Evolutionary conservation across 2,797 vertebrate species (phyloP).

Genomic region (Characodon lateralis): DNA sequence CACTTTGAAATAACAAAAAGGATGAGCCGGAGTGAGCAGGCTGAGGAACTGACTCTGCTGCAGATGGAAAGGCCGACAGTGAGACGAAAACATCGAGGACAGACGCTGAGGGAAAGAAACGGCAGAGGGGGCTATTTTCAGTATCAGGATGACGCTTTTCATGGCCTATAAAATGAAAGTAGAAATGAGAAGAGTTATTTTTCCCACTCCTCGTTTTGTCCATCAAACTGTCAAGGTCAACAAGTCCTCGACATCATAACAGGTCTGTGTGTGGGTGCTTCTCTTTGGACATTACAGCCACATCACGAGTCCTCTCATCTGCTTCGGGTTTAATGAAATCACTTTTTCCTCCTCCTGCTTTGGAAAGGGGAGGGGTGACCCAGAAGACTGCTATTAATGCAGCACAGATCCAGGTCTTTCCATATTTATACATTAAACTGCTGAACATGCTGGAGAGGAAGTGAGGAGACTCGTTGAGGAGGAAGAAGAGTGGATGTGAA

Average conservation of each 20-base stretch:
- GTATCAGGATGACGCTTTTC: constrained; percentile 53
- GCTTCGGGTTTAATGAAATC: constrained; percentile 55
- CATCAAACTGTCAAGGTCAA: constrained; percentile 43
- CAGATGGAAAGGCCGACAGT: neutral
- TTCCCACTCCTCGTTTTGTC: neutral
- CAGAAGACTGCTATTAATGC: constrained; percentile 64
- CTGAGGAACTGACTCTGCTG: neutral
- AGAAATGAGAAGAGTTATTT: constrained; percentile 22
- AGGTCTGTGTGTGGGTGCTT: constrained; percentile 13
- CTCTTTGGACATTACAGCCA: constrained; percentile 37
- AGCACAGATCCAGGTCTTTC: constrained; percentile 43
- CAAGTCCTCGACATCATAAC: constrained; percentile 30
- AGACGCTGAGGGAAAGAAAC: constrained; percentile 58
- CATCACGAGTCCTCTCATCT: constrained; percentile 22
- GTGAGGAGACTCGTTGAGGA: constrained; percentile 14
- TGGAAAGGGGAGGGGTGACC: constrained; percentile 51
- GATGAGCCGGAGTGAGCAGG: neutral
- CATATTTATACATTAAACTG: constrained; percentile 61
- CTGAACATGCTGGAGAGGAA: constrained; percentile 28
- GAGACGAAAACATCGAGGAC: constrained; percentile 69
- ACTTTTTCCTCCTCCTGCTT: constrained; percentile 4
- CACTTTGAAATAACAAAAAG: neutral
- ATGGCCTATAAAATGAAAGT: constrained; percentile 70
- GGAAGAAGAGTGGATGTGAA: neutral
- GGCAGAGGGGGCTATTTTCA: constrained; percentile 65